These are phyloP conservation scores for Nebria brevicollis DNA, from an alignment of 2,888 invertebrate genomes.

Conservation along the genomic window DNA sequence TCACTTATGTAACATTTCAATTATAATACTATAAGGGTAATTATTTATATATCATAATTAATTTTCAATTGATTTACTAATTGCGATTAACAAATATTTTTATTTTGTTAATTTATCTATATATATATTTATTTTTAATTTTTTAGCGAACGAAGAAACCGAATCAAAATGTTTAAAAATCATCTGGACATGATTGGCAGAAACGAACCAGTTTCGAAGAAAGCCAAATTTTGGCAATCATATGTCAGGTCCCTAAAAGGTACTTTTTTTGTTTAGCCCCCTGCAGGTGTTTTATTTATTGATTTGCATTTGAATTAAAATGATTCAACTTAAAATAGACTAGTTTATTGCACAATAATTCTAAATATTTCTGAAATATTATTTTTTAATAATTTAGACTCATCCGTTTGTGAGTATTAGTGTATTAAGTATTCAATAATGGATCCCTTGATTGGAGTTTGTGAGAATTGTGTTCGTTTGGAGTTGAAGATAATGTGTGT, in stretches of 20 bases:
- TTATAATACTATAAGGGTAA: neutral
- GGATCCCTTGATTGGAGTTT: too few relatives aligned
- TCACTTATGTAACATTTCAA: neutral
- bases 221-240: slow-evolving; percentile 94
- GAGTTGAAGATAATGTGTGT: neutral
- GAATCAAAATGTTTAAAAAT: slow-evolving; percentile 86
- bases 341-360: too few relatives aligned
- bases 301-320: too few relatives aligned
- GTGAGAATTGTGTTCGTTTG: too few relatives aligned
- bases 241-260: slow-evolving; percentile 93
- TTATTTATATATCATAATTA: neutral
- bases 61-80: too few relatives aligned
- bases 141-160: slow-evolving; percentile 80
- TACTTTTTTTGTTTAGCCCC: slow-evolving; percentile 55
- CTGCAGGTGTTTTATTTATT: neutral
- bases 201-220: slow-evolving; percentile 90
- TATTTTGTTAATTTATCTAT: slow-evolving; percentile 6
- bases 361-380: too few relatives aligned
- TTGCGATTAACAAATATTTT: neutral
- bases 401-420: too few relatives aligned
- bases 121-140: slow-evolving; percentile 39
- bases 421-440: too few relatives aligned
- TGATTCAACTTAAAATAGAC: too few relatives aligned
- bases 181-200: slow-evolving; percentile 95
- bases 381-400: too few relatives aligned